Conservation (phyloP, 2,797 vertebrate species). For the Enteromius fasciolatus region DNA sequence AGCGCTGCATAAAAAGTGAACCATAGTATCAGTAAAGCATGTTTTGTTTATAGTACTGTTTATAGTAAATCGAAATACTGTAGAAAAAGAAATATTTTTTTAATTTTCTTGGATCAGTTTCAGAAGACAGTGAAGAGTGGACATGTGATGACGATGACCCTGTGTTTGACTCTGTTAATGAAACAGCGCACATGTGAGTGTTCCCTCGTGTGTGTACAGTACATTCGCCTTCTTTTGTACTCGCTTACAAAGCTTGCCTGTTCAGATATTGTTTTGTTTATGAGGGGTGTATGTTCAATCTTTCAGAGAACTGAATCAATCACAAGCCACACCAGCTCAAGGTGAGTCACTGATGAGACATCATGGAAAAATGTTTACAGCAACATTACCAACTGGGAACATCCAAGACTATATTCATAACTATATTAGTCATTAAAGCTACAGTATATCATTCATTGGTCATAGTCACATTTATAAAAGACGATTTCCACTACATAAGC, state of each 20-base stretch:
- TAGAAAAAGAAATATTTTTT: background rate
- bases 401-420: background rate
- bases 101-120: constrained; percentile 62
- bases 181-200: constrained; percentile 64
- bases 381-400: background rate
- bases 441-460: background rate
- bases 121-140: constrained; percentile 82
- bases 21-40: background rate
- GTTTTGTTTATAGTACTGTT: no score
- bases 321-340: constrained; percentile 66
- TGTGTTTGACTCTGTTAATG: constrained; percentile 42
- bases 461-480: background rate
- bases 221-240: background rate
- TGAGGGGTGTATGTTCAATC: constrained; percentile 2
- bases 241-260: background rate
- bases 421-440: background rate
- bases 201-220: background rate
- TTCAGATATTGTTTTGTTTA: constrained; percentile 3
- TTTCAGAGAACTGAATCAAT: constrained; percentile 65
- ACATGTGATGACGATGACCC: constrained; percentile 74
- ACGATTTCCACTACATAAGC: background rate
- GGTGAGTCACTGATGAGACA: constrained; percentile 64
- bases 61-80: background rate
- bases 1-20: background rate
- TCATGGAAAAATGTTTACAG: background rate